Percentiles rank a stretch among this genome's conserved stretches.
phyloP scores from a whole-genome alignment of 1,140 invertebrate species.

The Euura lappo region DNA sequence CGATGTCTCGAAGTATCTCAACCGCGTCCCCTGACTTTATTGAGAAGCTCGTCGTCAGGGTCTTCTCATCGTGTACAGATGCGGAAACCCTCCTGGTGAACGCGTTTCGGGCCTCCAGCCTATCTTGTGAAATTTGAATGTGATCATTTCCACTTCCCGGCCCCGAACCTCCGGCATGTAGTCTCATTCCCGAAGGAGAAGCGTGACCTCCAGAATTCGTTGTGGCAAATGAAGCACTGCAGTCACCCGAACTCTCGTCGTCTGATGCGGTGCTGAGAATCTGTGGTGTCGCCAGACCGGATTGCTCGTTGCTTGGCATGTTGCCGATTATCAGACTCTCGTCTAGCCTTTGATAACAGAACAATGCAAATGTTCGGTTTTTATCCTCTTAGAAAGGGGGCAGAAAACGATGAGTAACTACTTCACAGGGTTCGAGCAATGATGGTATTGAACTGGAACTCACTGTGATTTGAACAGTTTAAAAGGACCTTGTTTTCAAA shows the following conservation, averaged over 20 bases:
- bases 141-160: constrained; percentile 20
- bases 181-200: constrained; percentile 34
- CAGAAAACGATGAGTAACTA: background rate
- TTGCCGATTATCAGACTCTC: constrained; percentile 57
- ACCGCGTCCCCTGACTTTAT: constrained; percentile 32
- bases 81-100: constrained; percentile 38
- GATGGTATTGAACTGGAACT: no score
- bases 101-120: constrained; percentile 23
- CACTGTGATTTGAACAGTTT: no score
- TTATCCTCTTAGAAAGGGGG: background rate
- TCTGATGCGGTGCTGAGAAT: constrained; percentile 24
- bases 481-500: no score
- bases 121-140: background rate
- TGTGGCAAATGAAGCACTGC: constrained; percentile 35
- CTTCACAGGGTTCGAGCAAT: no score
- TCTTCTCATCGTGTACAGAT: constrained; percentile 49
- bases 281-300: constrained; percentile 16
- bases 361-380: no score
- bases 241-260: constrained; percentile 45
- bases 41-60: constrained; percentile 33
- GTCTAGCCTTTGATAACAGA: constrained; percentile 61
- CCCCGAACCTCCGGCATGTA: constrained; percentile 19
- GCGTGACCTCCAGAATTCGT: constrained; percentile 27
- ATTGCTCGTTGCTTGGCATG: constrained; percentile 18
- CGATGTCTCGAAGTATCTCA: constrained; percentile 33